A percentile compares a stretch with the other conserved stretches of the same genome.
phyloP scores from a whole-genome alignment of 1,140 invertebrate genomes.

The Pinna nobilis region DNA sequence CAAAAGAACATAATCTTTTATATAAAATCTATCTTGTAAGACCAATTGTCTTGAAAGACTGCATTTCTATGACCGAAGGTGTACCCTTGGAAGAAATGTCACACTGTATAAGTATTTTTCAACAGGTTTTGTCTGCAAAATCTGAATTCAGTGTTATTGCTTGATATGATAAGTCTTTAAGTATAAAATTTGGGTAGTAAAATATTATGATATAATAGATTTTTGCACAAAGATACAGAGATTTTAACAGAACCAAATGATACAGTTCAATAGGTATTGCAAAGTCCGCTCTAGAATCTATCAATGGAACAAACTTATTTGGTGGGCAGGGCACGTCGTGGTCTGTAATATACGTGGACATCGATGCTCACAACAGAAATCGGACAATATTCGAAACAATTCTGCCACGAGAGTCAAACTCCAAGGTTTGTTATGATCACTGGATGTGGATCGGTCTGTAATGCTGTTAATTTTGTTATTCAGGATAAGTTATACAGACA shows the following conservation, averaged over 20 bases:
- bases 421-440: constrained; percentile 83
- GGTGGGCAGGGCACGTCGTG: constrained; percentile 97
- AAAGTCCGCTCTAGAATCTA: constrained; percentile 97
- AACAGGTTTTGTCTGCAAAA: no score
- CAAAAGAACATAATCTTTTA: no score
- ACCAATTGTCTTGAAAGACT: no score
- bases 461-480: no score
- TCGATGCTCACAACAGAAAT: constrained; percentile 99
- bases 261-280: constrained; percentile 89
- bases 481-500: no score
- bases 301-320: constrained; percentile 99
- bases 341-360: constrained; percentile 99
- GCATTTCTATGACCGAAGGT: no score
- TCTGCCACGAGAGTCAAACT: constrained; percentile 97
- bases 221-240: neutral
- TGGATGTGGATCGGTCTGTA: no score
- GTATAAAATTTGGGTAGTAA: neutral
- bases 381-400: constrained; percentile 99
- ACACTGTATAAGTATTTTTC: no score
- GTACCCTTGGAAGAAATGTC: no score
- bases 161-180: neutral
- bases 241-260: no score
- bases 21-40: no score
- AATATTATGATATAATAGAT: neutral
- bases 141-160: no score